Base-by-base conservation (phyloP, 2,888 invertebrate genomes). In the Caenorhabditis becei region DNA sequence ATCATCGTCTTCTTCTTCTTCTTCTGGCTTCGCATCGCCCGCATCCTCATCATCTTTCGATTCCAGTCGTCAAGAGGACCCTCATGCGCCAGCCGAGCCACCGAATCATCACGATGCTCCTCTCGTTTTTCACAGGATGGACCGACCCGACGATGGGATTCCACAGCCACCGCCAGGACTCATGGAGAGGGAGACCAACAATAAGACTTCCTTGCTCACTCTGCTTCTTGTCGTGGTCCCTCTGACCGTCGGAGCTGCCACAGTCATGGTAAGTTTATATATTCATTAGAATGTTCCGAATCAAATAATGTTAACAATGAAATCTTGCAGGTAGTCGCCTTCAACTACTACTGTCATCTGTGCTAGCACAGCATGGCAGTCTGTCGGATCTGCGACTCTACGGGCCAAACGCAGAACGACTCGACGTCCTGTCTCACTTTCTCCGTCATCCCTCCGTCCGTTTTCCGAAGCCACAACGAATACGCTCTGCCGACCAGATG, bases 271-370 rank as follows among this genome's bases (percentile, higher is more conserved):
- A 18, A 62, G 86, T 71, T 32, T 32, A n/a, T n/a, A n/a, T n/a
- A n/a, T n/a, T n/a, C n/a, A n/a, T n/a, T n/a, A n/a, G n/a, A n/a
- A n/a, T 2, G 11, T 28, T 44, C 10, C 16, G 32, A 24, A 32
- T 10, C 32, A 32, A 32, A 32, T 32, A 32, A 32, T 32, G 32
- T 32, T 2, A 63, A 14, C 35, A 61, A 20, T 41, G 26, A 49
- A 51, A 37, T 18, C 26, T 75, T 85, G 35, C 71, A 87, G 83
- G 88, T 91, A 8, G 89, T 91, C 23, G 87, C 90, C 7, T 85
- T 90, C 84, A 91, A 91, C 80, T 91, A 90, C 81, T 91, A 91
- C 85, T 90, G 91, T 79, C 90, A 91, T 80, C 83, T 91, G 37
- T 87, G 88, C 69, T 88, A 84, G 59, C 79, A 79, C 47, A 79